Conservation (phyloP, 2,797 vertebrate genomes). For the Parauchenoglanis ngamensis region DNA sequence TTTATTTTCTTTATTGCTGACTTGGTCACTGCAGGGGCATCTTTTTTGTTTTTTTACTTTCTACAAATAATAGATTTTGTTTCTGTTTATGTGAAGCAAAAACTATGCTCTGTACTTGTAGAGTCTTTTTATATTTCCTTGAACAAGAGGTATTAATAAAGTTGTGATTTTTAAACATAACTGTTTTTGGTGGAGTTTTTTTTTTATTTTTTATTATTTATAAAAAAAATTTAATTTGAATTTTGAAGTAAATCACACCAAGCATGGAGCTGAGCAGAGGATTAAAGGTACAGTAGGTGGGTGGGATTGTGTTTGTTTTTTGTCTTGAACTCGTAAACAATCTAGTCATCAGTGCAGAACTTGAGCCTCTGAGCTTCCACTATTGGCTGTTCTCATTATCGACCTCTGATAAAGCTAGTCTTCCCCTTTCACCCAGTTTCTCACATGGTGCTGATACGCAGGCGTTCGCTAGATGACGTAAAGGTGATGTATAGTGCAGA, state of each 20-base stretch:
- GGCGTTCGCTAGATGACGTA: not conserved
- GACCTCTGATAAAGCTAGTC: not conserved
- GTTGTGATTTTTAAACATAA: constrained; percentile 63
- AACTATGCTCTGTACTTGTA: constrained; percentile 83
- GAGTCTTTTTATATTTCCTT: constrained; percentile 74
- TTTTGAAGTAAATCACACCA: not conserved
- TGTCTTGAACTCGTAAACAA: not conserved
- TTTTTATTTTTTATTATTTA: not conserved
- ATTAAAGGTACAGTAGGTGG: not conserved
- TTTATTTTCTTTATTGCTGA: constrained; percentile 83
- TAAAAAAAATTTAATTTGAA: not conserved
- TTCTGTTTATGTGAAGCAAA: constrained; percentile 94
- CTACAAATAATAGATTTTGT: constrained; percentile 85
- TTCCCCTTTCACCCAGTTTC: constrained; percentile 14
- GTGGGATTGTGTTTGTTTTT: not conserved
- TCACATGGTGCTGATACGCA: not conserved
- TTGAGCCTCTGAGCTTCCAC: not conserved
- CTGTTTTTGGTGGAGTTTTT: not conserved
- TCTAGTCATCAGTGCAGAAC: not conserved
- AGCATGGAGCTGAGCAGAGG: not conserved
- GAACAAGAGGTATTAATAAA: constrained; percentile 80
- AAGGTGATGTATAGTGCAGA: not conserved
- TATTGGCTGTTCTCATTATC: not conserved
- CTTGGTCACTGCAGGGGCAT: constrained; percentile 82
- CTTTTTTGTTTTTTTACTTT: constrained; percentile 76